Percentiles rank a stretch among this genome's conserved stretches.
Evolutionary conservation across 2,888 invertebrate genomes (phyloP).

Genomic region (Slavum lentiscoides): DNA sequence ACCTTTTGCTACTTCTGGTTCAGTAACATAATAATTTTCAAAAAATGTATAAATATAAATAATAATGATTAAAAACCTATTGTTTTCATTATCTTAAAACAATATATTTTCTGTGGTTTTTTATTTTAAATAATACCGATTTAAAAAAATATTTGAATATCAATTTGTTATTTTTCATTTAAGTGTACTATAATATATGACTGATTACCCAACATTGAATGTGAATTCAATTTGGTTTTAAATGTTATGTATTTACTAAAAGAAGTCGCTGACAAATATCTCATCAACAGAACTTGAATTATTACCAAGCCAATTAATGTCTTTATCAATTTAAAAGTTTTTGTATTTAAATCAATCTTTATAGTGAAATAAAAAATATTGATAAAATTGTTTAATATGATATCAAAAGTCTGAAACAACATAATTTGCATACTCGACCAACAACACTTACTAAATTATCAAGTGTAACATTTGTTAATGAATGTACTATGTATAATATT

Average conservation of each 20-base stretch:
- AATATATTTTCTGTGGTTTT: not conserved
- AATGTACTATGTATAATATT: constrained; percentile 80
- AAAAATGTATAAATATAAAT: constrained; percentile 59
- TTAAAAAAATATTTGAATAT: not conserved
- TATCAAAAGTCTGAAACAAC: constrained; percentile 42
- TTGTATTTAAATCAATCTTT: too few species aligned
- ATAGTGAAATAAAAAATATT: too few species aligned
- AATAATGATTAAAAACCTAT: not conserved
- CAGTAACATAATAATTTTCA: constrained; percentile 85
- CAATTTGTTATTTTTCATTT: not conserved
- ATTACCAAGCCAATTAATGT: too few species aligned
- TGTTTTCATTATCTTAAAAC: too few species aligned
- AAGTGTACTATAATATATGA: not conserved
- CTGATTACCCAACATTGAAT: too few species aligned
- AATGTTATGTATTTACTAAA: too few species aligned
- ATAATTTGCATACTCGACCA: constrained; percentile 89
- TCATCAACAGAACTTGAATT: too few species aligned
- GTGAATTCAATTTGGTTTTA: too few species aligned
- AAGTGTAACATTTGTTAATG: constrained; percentile 73
- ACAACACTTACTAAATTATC: constrained; percentile 85
- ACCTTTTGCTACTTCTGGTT: constrained; percentile 60
- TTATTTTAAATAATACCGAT: not conserved
- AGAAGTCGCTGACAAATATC: too few species aligned
- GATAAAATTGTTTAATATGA: not conserved
- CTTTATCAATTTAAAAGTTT: too few species aligned